These are phyloP conservation scores for Drosophila subquinaria DNA, from an alignment of 2,888 invertebrate species.

Conservation along the genomic window DNA sequence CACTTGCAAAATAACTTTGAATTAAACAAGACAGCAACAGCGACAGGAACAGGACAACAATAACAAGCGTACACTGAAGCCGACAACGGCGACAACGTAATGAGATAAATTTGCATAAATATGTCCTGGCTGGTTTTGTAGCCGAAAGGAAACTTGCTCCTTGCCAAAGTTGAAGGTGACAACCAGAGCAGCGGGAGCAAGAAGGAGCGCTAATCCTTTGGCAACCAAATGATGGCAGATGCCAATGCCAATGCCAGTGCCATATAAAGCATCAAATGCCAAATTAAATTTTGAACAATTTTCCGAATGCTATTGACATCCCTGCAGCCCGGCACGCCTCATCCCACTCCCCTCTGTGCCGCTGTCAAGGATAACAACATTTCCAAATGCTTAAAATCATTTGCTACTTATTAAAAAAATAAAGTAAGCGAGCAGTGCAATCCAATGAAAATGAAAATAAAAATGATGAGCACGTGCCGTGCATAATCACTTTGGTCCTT, in stretches of 20 bases:
- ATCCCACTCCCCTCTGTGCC: neutral
- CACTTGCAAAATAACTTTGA: slow-evolving; percentile 77
- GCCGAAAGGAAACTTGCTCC: slow-evolving; percentile 61
- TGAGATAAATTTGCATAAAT: slow-evolving; percentile 80
- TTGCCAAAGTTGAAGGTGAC: slow-evolving; percentile 58
- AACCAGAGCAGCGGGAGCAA: slow-evolving; percentile 21
- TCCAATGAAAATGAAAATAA: slow-evolving; percentile 43
- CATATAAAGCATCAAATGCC: slow-evolving; percentile 37
- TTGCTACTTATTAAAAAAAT: slow-evolving; percentile 80
- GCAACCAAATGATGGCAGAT: slow-evolving; percentile 67
- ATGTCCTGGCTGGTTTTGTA: slow-evolving; percentile 61
- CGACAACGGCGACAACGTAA: slow-evolving; percentile 63
- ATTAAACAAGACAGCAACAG: slow-evolving; percentile 55
- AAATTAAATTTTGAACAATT: slow-evolving; percentile 61
- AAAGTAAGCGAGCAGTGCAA: slow-evolving; percentile 28
- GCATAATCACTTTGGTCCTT: slow-evolving; percentile 45
- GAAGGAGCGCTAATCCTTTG: slow-evolving; percentile 64
- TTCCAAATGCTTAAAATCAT: slow-evolving; percentile 72
- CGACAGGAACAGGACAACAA: slow-evolving; percentile 22
- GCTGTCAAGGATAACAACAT: slow-evolving; percentile 65
- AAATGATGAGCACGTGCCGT: slow-evolving; percentile 81
- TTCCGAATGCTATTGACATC: slow-evolving; percentile 34
- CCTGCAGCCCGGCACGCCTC: slow-evolving; percentile 2
- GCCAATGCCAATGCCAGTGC: slow-evolving; percentile 57
- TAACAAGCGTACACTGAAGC: slow-evolving; percentile 38